Evolutionary conservation across 2,888 invertebrate genomes (phyloP).

Genomic region (Trissolcus japonicus): DNA sequence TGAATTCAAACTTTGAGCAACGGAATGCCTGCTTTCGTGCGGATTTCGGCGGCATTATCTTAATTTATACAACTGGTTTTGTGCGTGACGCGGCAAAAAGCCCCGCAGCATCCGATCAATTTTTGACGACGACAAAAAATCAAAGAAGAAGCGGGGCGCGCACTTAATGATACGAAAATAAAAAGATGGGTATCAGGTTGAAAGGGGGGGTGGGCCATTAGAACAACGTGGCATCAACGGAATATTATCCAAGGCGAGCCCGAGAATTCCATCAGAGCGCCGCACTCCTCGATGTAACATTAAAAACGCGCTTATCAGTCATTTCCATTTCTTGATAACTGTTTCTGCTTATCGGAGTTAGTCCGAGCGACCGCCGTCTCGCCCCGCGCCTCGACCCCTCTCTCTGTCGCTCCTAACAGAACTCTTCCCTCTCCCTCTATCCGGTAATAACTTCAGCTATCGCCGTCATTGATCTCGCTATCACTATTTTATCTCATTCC

Average conservation of each 20-base stretch:
- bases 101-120: slow-evolving; percentile 22
- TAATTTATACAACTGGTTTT: slow-evolving; percentile 50
- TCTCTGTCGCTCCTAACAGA: slow-evolving; percentile 59
- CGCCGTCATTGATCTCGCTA: slow-evolving; percentile 76
- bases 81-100: slow-evolving; percentile 32
- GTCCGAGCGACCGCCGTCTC: slow-evolving; percentile 64
- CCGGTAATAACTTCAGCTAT: slow-evolving; percentile 76
- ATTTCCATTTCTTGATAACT: slow-evolving; percentile 78
- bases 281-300: slow-evolving; percentile 66
- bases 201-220: slow-evolving; percentile 32
- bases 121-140: slow-evolving; percentile 21
- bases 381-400: slow-evolving; percentile 54
- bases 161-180: slow-evolving; percentile 35
- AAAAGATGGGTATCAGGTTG: slow-evolving; percentile 31
- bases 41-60: slow-evolving; percentile 46
- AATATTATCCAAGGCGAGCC: slow-evolving; percentile 54
- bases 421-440: slow-evolving; percentile 71
- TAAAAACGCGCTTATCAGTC: slow-evolving; percentile 77
- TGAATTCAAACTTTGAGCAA: slow-evolving; percentile 23
- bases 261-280: slow-evolving; percentile 59
- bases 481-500: slow-evolving; percentile 75
- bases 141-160: background rate
- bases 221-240: slow-evolving; percentile 54
- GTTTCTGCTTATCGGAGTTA: slow-evolving; percentile 74
- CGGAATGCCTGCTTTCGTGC: slow-evolving; percentile 25